phyloP scores from a whole-genome alignment of 2,888 invertebrate genomes.

The Bruchidius siliquastri region DNA sequence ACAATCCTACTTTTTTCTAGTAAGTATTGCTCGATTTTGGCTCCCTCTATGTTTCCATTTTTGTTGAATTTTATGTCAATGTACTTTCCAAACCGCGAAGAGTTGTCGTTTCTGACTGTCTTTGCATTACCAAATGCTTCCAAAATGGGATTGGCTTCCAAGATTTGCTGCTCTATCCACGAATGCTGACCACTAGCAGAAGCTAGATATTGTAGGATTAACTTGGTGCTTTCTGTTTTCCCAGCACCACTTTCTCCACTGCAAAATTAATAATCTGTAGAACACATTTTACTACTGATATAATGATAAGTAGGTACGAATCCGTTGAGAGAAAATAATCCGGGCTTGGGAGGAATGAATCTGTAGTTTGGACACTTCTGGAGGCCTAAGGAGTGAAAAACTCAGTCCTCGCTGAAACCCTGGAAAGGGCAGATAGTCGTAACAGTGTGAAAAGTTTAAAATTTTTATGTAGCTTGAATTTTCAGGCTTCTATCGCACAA shows the following conservation, averaged over 20 bases:
- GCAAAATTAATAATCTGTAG: conserved; percentile 19
- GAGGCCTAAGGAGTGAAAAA: too few relatives aligned
- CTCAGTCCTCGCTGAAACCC: too few relatives aligned
- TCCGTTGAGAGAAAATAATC: too few relatives aligned
- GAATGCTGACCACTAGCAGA: conserved; percentile 92
- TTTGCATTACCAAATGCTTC: conserved; percentile 98
- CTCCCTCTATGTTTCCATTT: conserved; percentile 84
- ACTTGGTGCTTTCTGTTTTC: conserved; percentile 93
- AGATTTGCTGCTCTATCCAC: conserved; percentile 96
- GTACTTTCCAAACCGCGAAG: conserved; percentile 94
- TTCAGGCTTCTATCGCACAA: too few relatives aligned
- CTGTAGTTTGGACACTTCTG: too few relatives aligned
- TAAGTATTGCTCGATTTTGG: conserved; percentile 90
- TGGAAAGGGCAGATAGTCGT: too few relatives aligned
- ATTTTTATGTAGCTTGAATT: too few relatives aligned
- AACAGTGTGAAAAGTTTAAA: too few relatives aligned
- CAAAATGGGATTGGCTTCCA: conserved; percentile 93
- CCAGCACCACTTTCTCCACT: conserved; percentile 96
- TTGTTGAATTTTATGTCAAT: conserved; percentile 49
- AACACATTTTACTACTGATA: too few relatives aligned
- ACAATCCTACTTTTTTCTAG: conserved; percentile 92
- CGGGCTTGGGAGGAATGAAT: too few relatives aligned
- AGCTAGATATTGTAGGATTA: conserved; percentile 89
- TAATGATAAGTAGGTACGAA: too few relatives aligned
- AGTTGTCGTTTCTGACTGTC: conserved; percentile 93